Evolutionary conservation across 2,113 vertebrate genomes (phyloP), one percentile per base, ranked within the genome.

Genomic region (Cyphomyrus discorhynchus): DNA sequence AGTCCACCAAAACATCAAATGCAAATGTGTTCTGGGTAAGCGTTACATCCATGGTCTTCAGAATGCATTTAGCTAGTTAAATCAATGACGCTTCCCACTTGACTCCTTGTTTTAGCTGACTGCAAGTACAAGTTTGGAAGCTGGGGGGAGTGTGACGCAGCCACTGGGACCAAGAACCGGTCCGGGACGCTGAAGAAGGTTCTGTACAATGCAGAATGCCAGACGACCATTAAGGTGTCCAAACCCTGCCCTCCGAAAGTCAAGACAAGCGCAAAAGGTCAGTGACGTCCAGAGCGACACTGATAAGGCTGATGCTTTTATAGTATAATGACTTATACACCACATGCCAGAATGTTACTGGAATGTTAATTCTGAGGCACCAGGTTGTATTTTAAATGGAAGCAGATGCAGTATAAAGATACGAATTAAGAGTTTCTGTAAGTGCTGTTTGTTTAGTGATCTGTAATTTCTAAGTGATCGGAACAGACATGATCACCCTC

Each of bases 111-210:
- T 87, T 58, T 94, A 99, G 98, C 97, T 0, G 98, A 99, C 93
- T 99, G 98, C 93, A 99, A 99, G 94, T 99, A 99, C 94, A 98
- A 97, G 94, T 99, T 99, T 90, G 96, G 96, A 58, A 96, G 91
- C 80, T 99, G 98, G 98, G 97, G 97, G 0, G 92, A 96, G 0
- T 99, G 98, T 1, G 97, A 98, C 0, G 87, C 94, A 13, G 89
- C 93, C 92, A 97, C 96, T 0, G 96, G 97, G 15, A 95, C 97
- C 92, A 99, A 97, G 94, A 96, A 94, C 88, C 96, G 98, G 47
- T 96, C 97, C 0, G 98, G 98, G 0, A 94, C 95, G 27, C 96
- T 99, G 95, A 99, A 99, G 95, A 97, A 97, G 92, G 97, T 95
- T 0, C 94, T 98, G 90, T 99, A 97, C 96, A 97, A 99, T 11